These are phyloP conservation scores for Nyctibius bracteatus DNA, from an alignment of 2,113 vertebrate genomes.

Conservation along the genomic window DNA sequence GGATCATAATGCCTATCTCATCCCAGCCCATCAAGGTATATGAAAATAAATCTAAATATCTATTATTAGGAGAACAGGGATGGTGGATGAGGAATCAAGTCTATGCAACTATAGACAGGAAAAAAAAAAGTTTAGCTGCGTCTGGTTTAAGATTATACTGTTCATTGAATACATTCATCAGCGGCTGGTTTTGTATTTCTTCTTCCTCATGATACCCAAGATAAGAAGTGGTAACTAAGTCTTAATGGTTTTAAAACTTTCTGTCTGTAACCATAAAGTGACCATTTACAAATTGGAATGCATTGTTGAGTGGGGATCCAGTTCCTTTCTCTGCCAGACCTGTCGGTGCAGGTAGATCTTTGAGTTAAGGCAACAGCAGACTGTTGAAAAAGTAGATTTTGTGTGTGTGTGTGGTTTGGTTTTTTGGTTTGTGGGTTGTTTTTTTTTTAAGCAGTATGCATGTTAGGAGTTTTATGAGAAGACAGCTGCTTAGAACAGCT, in stretches of 20 bases:
- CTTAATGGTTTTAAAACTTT: slow-evolving; percentile 73
- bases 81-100: neutral
- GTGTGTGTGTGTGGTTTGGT: neutral
- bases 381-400: slow-evolving; percentile 12
- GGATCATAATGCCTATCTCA: slow-evolving; percentile 58
- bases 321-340: slow-evolving; percentile 39
- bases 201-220: slow-evolving; percentile 67
- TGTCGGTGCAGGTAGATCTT: slow-evolving; percentile 18
- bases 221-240: slow-evolving; percentile 74
- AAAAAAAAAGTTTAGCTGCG: neutral
- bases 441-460: neutral
- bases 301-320: slow-evolving; percentile 56
- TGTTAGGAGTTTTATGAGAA: slow-evolving; percentile 43
- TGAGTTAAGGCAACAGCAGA: slow-evolving; percentile 32
- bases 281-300: slow-evolving; percentile 74
- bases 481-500: slow-evolving; percentile 80
- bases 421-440: neutral
- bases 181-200: slow-evolving; percentile 70
- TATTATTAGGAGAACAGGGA: slow-evolving; percentile 14
- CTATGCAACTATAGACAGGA: neutral
- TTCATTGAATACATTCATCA: slow-evolving; percentile 61
- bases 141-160: slow-evolving; percentile 46
- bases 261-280: slow-evolving; percentile 69
- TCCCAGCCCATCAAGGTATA: slow-evolving; percentile 35
- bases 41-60: slow-evolving; percentile 67